Percentiles rank a stretch among this genome's conserved stretches.
Conservation (phyloP, 1,140 invertebrate genomes). For the Tetraneura akinire region DNA sequence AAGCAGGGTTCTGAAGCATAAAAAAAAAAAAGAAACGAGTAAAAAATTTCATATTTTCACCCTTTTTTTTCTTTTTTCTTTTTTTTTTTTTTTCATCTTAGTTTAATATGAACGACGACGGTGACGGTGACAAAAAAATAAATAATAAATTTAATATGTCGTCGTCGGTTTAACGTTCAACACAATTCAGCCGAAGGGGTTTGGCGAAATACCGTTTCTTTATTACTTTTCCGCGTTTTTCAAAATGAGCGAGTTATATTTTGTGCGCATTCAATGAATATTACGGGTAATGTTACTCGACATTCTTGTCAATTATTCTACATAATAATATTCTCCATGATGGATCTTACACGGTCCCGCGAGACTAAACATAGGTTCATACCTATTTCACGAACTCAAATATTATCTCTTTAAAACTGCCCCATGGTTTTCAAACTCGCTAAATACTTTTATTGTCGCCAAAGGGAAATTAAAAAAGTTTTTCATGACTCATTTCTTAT, state of each 20-base stretch:
- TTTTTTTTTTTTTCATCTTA: not conserved
- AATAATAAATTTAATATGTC: constrained; percentile 3
- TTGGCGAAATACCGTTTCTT: not conserved
- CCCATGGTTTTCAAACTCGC: constrained; percentile 26
- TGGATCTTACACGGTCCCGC: not conserved
- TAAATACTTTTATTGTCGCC: constrained; percentile 48
- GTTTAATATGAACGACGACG: constrained; percentile 8
- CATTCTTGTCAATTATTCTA: constrained; percentile 6
- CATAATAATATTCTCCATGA: not conserved
- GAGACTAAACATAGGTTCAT: not conserved
- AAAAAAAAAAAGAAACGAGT: not conserved
- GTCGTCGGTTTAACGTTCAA: not conserved
- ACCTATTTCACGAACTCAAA: not conserved
- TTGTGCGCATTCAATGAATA: not conserved
- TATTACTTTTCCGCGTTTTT: not conserved
- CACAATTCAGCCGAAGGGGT: not conserved
- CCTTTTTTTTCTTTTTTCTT: too few species aligned
- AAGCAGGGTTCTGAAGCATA: too few species aligned
- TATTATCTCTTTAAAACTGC: constrained; percentile 1
- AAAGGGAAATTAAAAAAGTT: constrained; percentile 48
- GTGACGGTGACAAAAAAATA: not conserved
- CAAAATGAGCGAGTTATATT: not conserved
- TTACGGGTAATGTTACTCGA: too few species aligned
- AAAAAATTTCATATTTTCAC: constrained; percentile 9
- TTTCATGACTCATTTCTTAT: constrained; percentile 25